Percentiles rank a stretch among this genome's conserved stretches.
Evolutionary conservation across 2,888 invertebrate species (phyloP).

Genomic region (Gerris lacustris): DNA sequence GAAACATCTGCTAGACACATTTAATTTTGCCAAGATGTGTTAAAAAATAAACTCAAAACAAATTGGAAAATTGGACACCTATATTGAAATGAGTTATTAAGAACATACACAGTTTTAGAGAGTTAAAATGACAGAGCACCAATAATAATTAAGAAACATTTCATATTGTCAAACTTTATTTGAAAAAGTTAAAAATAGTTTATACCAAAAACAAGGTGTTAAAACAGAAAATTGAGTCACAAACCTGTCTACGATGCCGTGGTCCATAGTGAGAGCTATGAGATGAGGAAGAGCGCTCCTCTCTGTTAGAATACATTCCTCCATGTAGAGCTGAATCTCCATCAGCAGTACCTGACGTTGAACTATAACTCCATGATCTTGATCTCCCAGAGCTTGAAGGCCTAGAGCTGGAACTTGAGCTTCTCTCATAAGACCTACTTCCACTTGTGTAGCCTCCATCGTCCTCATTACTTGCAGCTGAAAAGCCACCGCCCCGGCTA

Average conservation of each 20-base stretch:
- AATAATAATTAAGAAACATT: too few relatives aligned
- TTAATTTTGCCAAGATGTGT: too few relatives aligned
- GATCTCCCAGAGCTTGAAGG: slow-evolving; percentile 15
- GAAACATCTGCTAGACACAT: too few relatives aligned
- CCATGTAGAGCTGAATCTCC: slow-evolving; percentile 32
- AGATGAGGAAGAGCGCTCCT: slow-evolving; percentile 5
- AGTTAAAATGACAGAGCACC: too few relatives aligned
- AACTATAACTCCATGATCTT: slow-evolving; percentile 13
- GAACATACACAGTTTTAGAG: too few relatives aligned
- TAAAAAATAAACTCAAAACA: too few relatives aligned
- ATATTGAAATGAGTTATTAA: too few relatives aligned
- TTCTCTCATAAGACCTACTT: background rate
- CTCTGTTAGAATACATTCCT: slow-evolving; percentile 21
- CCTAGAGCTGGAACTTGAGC: background rate
- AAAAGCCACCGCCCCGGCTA: background rate
- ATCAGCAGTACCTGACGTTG: slow-evolving; percentile 15
- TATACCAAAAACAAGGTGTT: too few relatives aligned
- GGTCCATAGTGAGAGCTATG: slow-evolving; percentile 7
- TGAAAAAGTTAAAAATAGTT: too few relatives aligned
- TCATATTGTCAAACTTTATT: too few relatives aligned
- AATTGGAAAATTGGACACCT: too few relatives aligned
- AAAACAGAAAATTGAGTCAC: too few relatives aligned
- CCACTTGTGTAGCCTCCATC: slow-evolving; percentile 2
- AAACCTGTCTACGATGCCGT: slow-evolving; percentile 1
- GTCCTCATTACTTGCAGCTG: background rate